These are phyloP conservation scores for Cyanoliseus patagonus DNA, from an alignment of 2,113 vertebrate species.

Conservation along the genomic window DNA sequence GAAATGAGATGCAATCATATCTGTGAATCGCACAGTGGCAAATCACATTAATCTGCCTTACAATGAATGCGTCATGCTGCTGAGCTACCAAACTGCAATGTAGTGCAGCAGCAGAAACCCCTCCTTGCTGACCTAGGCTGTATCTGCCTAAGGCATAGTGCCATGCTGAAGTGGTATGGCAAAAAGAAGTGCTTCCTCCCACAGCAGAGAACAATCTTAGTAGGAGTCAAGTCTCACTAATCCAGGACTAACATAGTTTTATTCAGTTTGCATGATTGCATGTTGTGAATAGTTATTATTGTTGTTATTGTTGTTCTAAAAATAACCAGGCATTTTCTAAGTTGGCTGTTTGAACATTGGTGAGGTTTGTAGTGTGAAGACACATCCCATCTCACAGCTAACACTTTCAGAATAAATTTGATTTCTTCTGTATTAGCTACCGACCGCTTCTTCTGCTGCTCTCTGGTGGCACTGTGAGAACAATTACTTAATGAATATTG, in stretches of 20 bases:
- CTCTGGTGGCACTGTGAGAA: background rate
- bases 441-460: background rate
- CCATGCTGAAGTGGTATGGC: background rate
- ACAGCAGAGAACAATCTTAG: slow-evolving; percentile 35
- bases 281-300: slow-evolving; percentile 34
- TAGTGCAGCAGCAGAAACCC: slow-evolving; percentile 32
- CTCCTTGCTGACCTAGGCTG: slow-evolving; percentile 33
- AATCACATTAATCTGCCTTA: slow-evolving; percentile 70
- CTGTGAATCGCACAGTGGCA: slow-evolving; percentile 67
- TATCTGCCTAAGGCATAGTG: background rate
- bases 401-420: background rate
- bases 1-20: slow-evolving; percentile 75
- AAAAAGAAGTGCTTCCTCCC: slow-evolving; percentile 44
- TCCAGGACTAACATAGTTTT: slow-evolving; percentile 41
- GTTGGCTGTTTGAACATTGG: slow-evolving; percentile 58
- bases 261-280: slow-evolving; percentile 64
- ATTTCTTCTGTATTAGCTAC: background rate
- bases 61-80: slow-evolving; percentile 38
- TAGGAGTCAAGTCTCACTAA: slow-evolving; percentile 63
- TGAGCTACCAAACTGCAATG: slow-evolving; percentile 33
- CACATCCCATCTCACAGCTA: slow-evolving; percentile 55
- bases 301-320: slow-evolving; percentile 61
- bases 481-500: background rate
- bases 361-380: slow-evolving; percentile 11
- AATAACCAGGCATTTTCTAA: slow-evolving; percentile 67